phyloP scores from a whole-genome alignment of 2,797 vertebrate species.

The Chrosomus eos region DNA sequence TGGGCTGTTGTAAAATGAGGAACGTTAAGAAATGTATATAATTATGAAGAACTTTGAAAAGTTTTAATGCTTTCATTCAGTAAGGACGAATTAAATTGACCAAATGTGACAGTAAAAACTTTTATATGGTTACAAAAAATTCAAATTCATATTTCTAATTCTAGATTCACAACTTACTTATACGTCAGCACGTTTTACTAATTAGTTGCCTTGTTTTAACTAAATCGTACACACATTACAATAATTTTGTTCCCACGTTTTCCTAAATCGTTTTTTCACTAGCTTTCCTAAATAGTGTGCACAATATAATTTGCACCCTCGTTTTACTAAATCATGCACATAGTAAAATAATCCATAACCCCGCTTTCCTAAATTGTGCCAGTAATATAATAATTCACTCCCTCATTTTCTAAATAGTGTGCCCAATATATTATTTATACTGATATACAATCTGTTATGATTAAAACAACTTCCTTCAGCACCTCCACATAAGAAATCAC shows the following conservation, averaged over 20 bases:
- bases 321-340: no score
- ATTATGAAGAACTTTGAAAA: neutral
- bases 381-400: neutral
- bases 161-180: neutral
- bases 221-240: neutral
- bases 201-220: neutral
- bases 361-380: accelerated
- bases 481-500: neutral
- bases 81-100: neutral
- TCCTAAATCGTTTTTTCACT: no score
- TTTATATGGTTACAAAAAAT: no score
- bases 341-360: no score
- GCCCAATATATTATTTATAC: neutral
- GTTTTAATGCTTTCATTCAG: neutral
- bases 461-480: neutral
- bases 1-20: neutral
- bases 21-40: neutral
- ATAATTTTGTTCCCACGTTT: neutral
- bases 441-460: neutral
- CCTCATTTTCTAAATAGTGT: neutral
- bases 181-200: neutral
- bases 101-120: neutral
- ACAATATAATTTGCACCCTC: no score
- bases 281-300: no score
- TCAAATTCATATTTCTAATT: no score